Conservation (phyloP, 2,113 vertebrate species). For the Microcebus murinus region DNA sequence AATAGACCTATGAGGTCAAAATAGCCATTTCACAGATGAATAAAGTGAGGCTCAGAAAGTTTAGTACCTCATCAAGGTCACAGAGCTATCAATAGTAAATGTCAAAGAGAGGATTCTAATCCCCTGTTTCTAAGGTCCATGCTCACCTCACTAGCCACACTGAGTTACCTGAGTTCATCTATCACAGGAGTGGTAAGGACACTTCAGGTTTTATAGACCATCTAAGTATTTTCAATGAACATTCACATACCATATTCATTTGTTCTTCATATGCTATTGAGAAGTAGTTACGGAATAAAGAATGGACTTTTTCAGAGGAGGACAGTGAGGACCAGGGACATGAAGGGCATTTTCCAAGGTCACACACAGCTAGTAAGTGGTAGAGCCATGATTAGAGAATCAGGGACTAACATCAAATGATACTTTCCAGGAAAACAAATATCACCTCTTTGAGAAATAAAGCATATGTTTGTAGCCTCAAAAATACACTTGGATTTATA, state of each 20-base stretch:
- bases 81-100: background rate
- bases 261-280: background rate
- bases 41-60: background rate
- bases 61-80: background rate
- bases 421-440: background rate
- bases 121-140: background rate
- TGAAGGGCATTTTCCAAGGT: background rate
- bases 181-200: background rate
- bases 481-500: background rate
- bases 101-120: background rate
- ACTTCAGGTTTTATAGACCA: fast-evolving
- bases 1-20: background rate
- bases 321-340: background rate
- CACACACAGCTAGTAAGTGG: background rate
- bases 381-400: background rate
- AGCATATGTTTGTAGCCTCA: background rate
- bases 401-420: background rate
- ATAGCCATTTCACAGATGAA: background rate
- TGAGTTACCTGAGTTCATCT: background rate
- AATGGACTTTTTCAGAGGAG: background rate
- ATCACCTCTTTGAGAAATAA: background rate
- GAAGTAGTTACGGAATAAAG: background rate
- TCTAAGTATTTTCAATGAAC: background rate
- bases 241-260: background rate
- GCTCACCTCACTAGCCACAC: fast-evolving